Evolutionary conservation across 2,113 vertebrate genomes (phyloP).

Genomic region (Tetrao urogallus): DNA sequence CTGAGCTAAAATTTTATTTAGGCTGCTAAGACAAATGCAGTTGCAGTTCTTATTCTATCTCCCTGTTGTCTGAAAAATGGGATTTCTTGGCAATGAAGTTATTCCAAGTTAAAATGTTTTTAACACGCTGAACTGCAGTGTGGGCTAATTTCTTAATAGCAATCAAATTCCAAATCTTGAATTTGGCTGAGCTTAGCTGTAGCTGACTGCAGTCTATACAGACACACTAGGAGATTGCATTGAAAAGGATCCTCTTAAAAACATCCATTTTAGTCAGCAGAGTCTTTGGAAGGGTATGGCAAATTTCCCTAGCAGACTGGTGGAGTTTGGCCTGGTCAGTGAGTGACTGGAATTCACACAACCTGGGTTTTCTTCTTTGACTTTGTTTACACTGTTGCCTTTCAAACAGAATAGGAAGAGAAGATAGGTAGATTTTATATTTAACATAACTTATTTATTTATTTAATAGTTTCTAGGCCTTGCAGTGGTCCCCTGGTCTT

Average conservation of each 20-base stretch:
- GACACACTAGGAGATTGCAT: neutral
- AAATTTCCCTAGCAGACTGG: neutral
- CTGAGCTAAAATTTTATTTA: neutral
- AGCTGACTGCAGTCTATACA: neutral
- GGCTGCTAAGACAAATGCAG: conserved; percentile 19
- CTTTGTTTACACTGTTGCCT: neutral
- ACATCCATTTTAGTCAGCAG: conserved; percentile 20
- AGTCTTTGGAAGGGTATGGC: neutral
- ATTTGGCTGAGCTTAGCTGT: conserved; percentile 10
- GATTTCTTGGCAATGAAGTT: neutral
- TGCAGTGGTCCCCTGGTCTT: neutral
- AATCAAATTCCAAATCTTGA: neutral
- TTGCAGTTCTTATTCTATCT: neutral
- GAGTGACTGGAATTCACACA: neutral
- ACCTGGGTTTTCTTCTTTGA: neutral
- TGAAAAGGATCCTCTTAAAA: neutral
- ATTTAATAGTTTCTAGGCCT: too few species aligned
- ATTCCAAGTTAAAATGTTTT: conserved; percentile 40
- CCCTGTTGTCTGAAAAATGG: neutral
- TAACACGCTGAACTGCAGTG: neutral
- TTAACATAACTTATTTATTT: too few species aligned
- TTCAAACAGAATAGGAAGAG: neutral
- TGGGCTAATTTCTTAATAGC: conserved; percentile 9
- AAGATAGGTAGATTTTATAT: too few species aligned
- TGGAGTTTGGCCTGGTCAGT: neutral